Conservation (phyloP, 23 tunicate genomes). For the Styela clava region DNA sequence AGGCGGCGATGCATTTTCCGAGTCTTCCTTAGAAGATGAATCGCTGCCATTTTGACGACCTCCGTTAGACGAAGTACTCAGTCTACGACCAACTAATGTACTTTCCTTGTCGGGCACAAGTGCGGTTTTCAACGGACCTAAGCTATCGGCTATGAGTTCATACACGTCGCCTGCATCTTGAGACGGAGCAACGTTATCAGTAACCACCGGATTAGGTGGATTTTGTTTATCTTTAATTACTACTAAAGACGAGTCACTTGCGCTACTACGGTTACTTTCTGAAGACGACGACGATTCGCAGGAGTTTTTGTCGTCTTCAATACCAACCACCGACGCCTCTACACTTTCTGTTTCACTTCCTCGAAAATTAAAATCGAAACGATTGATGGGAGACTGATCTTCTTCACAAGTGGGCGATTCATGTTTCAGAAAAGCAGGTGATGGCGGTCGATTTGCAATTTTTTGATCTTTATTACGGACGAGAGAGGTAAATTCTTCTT, state of each 20-base stretch:
- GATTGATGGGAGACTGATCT: constrained; percentile 15
- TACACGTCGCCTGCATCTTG: background rate
- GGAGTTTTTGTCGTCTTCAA: background rate
- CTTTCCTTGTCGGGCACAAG: background rate
- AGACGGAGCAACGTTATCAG: background rate
- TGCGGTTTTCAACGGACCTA: constrained; percentile 14
- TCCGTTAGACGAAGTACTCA: background rate
- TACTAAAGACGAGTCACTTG: background rate
- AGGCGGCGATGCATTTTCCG: background rate
- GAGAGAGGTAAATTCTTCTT: background rate
- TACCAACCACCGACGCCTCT: background rate
- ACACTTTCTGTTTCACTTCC: background rate
- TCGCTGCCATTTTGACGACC: background rate
- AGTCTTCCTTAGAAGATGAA: background rate
- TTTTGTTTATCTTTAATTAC: background rate
- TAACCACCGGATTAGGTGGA: background rate
- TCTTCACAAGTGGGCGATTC: constrained; percentile 36
- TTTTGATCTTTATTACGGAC: constrained; percentile 4
- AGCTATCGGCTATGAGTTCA: constrained; percentile 5
- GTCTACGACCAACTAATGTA: constrained; percentile 5
- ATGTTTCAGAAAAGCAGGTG: constrained; percentile 33
- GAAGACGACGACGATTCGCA: background rate
- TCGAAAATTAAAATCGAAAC: constrained; percentile 4
- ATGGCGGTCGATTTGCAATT: background rate
- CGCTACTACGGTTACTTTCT: background rate